Base-by-base conservation (phyloP, 2,113 vertebrate genomes). In the Caretta caretta region DNA sequence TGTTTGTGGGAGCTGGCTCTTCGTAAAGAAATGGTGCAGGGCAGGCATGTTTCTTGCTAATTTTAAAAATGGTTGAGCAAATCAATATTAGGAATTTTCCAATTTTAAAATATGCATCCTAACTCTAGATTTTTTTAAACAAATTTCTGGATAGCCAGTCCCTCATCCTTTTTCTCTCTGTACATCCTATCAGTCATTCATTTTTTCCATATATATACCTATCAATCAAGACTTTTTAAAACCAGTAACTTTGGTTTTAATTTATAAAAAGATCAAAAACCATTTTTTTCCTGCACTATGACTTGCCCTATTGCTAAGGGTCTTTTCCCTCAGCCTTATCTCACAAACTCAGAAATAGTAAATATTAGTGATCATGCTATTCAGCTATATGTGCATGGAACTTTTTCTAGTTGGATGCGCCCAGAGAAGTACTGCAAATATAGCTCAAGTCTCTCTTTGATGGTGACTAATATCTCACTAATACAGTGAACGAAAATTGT, bases 31-130 rank as follows among this genome's bases (percentile, higher is more conserved):
- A 83, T 91, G 72, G 5, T 1, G 69, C 49, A 5, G 7, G 13
- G 56, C 20, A 72, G 24, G 48, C 0, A 8, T 19, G 10, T 20
- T 50, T 86, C 56, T 72, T 53, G 10, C 65, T 82, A 27, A 7
- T 4, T 90, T 94, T 92, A 84, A 48, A 54, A 91, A 90, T 38
- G 84, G 3, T 10, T 49, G 3, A 86, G 14, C 42, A 87, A 94
- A 46, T 20, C 10, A 5, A 0, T 80, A 49, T 80, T 59, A 27
- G 57, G 9, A 53, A 54, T 65, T 49, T 81, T 85, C n/a, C 46
- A 72, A 72, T 69, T 62, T 69, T 69, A n/a, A 35, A 69, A n/a
- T n/a, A 69, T 69, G 35, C 35, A 80, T 10, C 4, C 49, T 83
- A 31, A 3, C 24, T 11, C 25, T 82, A 86, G 49, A 81, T 42